Conservation (phyloP, 2,888 invertebrate genomes). For the Lepetodrilus schrolli region DNA sequence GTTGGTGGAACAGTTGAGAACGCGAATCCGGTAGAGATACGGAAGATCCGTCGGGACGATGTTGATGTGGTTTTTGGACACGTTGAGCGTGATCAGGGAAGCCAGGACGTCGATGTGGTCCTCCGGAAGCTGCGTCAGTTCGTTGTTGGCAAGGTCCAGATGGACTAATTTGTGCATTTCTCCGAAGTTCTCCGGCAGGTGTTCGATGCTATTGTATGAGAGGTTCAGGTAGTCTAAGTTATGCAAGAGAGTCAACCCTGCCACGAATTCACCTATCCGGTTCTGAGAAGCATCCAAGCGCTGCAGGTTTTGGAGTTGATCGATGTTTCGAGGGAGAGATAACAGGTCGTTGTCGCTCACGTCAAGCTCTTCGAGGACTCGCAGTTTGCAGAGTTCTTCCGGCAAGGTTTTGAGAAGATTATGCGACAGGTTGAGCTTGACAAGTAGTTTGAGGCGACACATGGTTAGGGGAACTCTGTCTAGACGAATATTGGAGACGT, state of each 20-base stretch:
- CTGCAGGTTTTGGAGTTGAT: conserved; percentile 64
- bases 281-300: conserved; percentile 81
- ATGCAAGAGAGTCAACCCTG: conserved; percentile 54
- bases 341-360: conserved; percentile 59
- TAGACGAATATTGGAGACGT: conserved; percentile 62
- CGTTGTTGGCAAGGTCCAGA: conserved; percentile 69
- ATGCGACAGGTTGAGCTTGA: conserved; percentile 57
- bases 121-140: conserved; percentile 64
- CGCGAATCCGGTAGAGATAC: conserved; percentile 66
- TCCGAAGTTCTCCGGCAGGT: conserved; percentile 69
- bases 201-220: conserved; percentile 65
- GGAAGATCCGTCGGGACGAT: conserved; percentile 79
- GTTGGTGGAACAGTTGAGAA: conserved; percentile 62
- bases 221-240: conserved; percentile 65
- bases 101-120: conserved; percentile 84
- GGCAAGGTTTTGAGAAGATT: conserved; percentile 62
- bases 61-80: conserved; percentile 86
- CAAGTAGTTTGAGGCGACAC: conserved; percentile 60
- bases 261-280: conserved; percentile 77
- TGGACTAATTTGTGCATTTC: conserved; percentile 63
- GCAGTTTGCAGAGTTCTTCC: conserved; percentile 60
- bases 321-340: conserved; percentile 48
- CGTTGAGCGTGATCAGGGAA: conserved; percentile 82
- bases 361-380: conserved; percentile 61
- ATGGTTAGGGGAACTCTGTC: conserved; percentile 61